These are phyloP conservation scores for Pantherophis vulpinus DNA, from an alignment of 2,797 vertebrate species.

Conservation along the genomic window DNA sequence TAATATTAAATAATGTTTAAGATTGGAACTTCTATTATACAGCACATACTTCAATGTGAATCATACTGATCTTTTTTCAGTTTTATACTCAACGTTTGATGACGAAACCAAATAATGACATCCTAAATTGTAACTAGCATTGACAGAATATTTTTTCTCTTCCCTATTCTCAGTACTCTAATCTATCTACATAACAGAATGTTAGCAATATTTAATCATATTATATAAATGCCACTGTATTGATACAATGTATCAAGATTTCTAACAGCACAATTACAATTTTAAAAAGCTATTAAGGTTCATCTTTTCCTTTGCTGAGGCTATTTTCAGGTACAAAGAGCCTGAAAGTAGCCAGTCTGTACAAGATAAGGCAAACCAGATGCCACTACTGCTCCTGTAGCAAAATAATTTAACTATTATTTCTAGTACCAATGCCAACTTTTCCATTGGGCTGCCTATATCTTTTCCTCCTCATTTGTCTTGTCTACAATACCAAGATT, in stretches of 20 bases:
- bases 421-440: conserved; percentile 62
- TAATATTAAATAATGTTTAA: background rate
- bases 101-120: background rate
- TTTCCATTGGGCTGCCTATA: conserved; percentile 59
- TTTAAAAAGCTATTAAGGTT: conserved; percentile 44
- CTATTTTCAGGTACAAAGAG: conserved; percentile 61
- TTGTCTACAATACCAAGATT: conserved; percentile 60
- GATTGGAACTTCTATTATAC: background rate
- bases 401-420: conserved; percentile 58
- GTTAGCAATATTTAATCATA: background rate
- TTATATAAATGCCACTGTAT: background rate
- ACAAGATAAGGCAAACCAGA: conserved; percentile 51
- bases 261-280: background rate
- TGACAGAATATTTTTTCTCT: background rate
- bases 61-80: background rate
- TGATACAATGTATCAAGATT: background rate
- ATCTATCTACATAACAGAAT: background rate
- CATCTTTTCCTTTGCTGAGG: conserved; percentile 63
- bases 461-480: conserved; percentile 65
- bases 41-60: background rate
- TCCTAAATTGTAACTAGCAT: background rate
- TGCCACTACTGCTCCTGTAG: conserved; percentile 54
- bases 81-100: background rate
- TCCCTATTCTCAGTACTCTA: background rate
- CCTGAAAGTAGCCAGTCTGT: conserved; percentile 30